Conservation (phyloP, 1,140 invertebrate genomes). For the Penaeus indicus region DNA sequence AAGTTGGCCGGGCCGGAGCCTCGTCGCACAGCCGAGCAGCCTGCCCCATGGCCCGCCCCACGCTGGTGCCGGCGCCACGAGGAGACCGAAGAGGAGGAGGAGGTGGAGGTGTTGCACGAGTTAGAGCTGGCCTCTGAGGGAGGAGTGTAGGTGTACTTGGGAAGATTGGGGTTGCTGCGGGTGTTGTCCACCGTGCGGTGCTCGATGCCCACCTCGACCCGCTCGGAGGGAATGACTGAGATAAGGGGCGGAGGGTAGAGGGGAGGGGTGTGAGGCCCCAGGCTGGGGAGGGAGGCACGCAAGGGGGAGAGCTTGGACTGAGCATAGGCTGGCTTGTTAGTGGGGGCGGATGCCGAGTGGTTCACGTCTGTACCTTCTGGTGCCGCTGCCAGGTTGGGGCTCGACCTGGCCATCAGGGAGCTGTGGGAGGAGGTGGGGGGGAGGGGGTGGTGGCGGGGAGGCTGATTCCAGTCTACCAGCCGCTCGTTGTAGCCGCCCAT, state of each 20-base stretch:
- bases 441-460: constrained; percentile 59
- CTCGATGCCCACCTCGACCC: constrained; percentile 57
- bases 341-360: constrained; percentile 55
- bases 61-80: constrained; percentile 35
- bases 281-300: constrained; percentile 60
- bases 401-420: constrained; percentile 60
- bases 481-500: constrained; percentile 66
- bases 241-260: constrained; percentile 55
- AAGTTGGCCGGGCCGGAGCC: constrained; percentile 54
- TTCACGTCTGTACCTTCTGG: constrained; percentile 58
- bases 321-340: constrained; percentile 65
- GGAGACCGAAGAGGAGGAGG: constrained; percentile 51
- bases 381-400: constrained; percentile 62
- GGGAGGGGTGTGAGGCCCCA: constrained; percentile 46
- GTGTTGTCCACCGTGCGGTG: constrained; percentile 59
- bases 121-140: constrained; percentile 53
- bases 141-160: constrained; percentile 65
- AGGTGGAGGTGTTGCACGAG: constrained; percentile 53
- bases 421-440: constrained; percentile 50
- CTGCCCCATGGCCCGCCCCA: constrained; percentile 57
- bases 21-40: constrained; percentile 43
- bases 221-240: constrained; percentile 58
- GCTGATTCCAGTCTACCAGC: constrained; percentile 67
- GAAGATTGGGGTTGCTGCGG: constrained; percentile 59
- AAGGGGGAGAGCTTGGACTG: constrained; percentile 61